Percentiles rank a stretch among this genome's conserved stretches.
phyloP scores from a whole-genome alignment of 1,140 invertebrate species.

The Micrasema minimum region DNA sequence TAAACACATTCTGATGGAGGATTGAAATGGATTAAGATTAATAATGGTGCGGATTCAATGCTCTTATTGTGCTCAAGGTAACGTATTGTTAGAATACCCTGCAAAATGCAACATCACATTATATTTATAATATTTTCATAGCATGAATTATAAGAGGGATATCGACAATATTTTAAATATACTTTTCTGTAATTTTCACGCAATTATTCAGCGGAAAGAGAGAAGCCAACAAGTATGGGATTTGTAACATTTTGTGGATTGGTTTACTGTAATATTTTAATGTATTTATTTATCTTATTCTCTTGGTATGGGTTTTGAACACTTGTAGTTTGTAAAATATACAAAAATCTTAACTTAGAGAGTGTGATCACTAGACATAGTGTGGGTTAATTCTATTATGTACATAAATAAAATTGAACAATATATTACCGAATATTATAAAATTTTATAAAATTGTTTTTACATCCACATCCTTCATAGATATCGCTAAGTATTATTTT shows the following conservation, averaged over 20 bases:
- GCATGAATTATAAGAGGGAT: neutral
- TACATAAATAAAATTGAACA: neutral
- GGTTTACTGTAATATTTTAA: constrained; percentile 7
- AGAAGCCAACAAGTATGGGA: constrained; percentile 20
- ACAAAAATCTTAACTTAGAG: neutral
- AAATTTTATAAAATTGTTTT: neutral
- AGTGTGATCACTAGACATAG: neutral
- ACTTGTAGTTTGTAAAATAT: constrained; percentile 3
- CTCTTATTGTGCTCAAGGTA: neutral
- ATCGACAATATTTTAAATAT: neutral
- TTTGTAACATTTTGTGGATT: constrained; percentile 18
- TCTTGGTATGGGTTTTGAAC: neutral
- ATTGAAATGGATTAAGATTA: neutral
- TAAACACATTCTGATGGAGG: neutral
- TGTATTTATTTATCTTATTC: neutral
- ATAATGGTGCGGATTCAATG: neutral
- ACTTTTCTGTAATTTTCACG: constrained; percentile 12
- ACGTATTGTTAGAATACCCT: neutral
- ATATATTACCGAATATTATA: too few species aligned
- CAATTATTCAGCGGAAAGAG: constrained; percentile 17
- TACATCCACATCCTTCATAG: too few species aligned
- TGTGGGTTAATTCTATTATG: neutral
- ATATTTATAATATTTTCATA: too few species aligned
- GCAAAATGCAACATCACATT: neutral
- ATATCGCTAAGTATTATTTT: too few species aligned